A percentile compares a stretch with the other conserved stretches of the same genome.
These are phyloP conservation scores for Tribolium castaneum DNA, from an alignment of 1,140 invertebrate genomes.

Conservation along the genomic window DNA sequence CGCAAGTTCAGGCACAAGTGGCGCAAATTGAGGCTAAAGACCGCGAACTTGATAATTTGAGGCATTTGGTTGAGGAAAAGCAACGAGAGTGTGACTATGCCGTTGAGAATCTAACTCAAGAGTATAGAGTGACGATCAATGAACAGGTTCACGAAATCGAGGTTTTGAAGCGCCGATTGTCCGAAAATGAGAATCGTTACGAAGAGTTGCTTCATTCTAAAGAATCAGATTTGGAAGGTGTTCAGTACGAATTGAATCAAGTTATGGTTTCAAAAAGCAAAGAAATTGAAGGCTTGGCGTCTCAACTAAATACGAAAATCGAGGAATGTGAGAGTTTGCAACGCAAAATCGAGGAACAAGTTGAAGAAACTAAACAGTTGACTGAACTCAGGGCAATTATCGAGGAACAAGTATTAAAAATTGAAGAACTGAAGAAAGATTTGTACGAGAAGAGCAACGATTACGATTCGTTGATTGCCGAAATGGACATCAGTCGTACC, in stretches of 20 bases:
- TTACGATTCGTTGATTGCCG: conserved; percentile 65
- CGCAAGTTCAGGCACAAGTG: conserved; percentile 16
- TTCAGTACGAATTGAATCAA: conserved; percentile 34
- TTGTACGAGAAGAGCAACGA: conserved; percentile 70
- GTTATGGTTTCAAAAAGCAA: conserved; percentile 40
- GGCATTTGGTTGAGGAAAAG: conserved; percentile 40
- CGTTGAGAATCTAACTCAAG: conserved; percentile 43
- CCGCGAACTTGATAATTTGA: conserved; percentile 44
- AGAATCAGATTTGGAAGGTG: conserved; percentile 51
- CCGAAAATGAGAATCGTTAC: conserved; percentile 51
- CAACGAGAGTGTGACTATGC: conserved; percentile 49
- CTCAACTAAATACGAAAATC: conserved; percentile 60
- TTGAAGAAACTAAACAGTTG: conserved; percentile 67
- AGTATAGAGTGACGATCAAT: not conserved
- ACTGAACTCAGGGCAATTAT: conserved; percentile 68
- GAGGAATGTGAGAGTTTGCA: conserved; percentile 66
- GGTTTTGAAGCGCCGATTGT: conserved; percentile 34
- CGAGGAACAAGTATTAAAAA: conserved; percentile 75
- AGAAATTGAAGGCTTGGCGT: conserved; percentile 12
- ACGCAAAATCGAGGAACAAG: conserved; percentile 66
- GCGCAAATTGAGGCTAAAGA: conserved; percentile 46
- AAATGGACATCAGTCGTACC: conserved; percentile 58
- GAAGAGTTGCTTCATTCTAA: conserved; percentile 52
- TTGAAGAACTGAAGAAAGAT: conserved; percentile 74
- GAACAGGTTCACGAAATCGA: not conserved